Evolutionary conservation across 2,113 vertebrate species (phyloP), one percentile per base, ranked within the genome.

Genomic region (Sphaerodactylus townsendi): DNA sequence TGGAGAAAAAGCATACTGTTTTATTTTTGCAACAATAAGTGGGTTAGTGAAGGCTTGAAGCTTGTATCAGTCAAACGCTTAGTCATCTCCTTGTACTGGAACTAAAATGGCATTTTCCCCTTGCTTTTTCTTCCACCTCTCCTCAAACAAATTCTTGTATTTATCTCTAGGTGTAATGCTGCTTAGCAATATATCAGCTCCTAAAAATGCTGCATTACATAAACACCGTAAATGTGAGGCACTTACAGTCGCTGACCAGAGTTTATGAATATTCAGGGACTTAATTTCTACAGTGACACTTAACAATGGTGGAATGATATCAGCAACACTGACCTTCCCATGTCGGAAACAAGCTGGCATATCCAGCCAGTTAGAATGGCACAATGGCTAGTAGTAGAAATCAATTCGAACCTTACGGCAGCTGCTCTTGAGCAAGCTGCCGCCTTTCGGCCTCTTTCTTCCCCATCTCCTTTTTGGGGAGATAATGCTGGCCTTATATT

Each of bases 21-120:
- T 86, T 48, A 75, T 81, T 81, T 77, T 81, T 86, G 41, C 73
- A 77, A 70, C 72, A 86, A 71, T 77, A 53, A 81, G 33, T 79
- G 69, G 59, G 25, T 80, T 72, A 72, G 33, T 25, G 46, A 82
- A 83, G 68, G 59, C 44, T 68, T 66, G 85, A 93, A 87, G 37
- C 75, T 85, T 91, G 73, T 37, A 33, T 88, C 88, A 85, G 82
- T 85, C 73, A 91, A 87, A 84, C 82, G 89, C 90, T 91, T 91
- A 93, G 92, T 94, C 92, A 93, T 93, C 85, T 91, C 80, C 3
- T 77, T 91, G 48, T 81, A 80, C 14, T 91, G 85, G 50, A 89
- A 88, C 77, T 77, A 75, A 86, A 69, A 41, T 56, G 35, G 44
- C n/a, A 30, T 77, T 83, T 69, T 33, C 23, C 64, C 39, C 21